Evolutionary conservation across 2,797 vertebrate genomes (phyloP).

Genomic region (Arrhamphus sclerolepis): DNA sequence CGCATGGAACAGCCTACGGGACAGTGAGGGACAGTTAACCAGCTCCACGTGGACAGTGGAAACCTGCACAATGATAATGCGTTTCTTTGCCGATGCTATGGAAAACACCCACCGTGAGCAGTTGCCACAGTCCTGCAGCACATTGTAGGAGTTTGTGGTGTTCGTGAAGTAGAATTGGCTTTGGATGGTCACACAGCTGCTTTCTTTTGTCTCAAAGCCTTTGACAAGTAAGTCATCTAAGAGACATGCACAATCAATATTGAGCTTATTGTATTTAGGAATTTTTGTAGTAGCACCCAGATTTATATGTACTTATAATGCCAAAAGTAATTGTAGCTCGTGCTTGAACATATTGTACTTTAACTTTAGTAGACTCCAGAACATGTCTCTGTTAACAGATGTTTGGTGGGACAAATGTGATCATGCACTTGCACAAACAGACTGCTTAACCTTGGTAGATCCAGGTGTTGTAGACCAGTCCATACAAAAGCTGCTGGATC

Average conservation of each 20-base stretch:
- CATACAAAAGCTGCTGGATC: constrained; percentile 91
- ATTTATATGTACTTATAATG: background rate
- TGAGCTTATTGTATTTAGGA: background rate
- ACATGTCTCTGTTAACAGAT: too few relatives aligned
- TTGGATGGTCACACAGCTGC: constrained; percentile 94
- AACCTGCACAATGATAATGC: background rate
- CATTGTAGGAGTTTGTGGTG: constrained; percentile 91
- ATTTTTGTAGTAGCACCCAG: background rate
- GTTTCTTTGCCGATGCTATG: constrained; percentile 36
- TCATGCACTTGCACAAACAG: background rate
- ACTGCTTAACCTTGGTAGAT: constrained; percentile 85
- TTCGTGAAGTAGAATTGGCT: constrained; percentile 98
- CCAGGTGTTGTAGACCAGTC: constrained; percentile 92
- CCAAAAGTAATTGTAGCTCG: too few relatives aligned
- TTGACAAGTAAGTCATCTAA: constrained; percentile 87
- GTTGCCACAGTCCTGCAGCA: constrained; percentile 97
- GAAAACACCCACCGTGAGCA: constrained; percentile 89
- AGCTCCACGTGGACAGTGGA: background rate
- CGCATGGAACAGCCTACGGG: constrained; percentile 89
- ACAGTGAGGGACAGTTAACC: constrained; percentile 31
- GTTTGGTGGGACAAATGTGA: too few relatives aligned
- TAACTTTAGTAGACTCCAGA: too few relatives aligned
- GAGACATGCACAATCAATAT: constrained; percentile 3
- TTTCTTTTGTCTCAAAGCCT: constrained; percentile 86
- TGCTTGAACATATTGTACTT: too few relatives aligned